A percentile compares a stretch with the other conserved stretches of the same genome.
Conservation (phyloP, 2,113 vertebrate genomes). For the Pseudorectes ferrugineus region DNA sequence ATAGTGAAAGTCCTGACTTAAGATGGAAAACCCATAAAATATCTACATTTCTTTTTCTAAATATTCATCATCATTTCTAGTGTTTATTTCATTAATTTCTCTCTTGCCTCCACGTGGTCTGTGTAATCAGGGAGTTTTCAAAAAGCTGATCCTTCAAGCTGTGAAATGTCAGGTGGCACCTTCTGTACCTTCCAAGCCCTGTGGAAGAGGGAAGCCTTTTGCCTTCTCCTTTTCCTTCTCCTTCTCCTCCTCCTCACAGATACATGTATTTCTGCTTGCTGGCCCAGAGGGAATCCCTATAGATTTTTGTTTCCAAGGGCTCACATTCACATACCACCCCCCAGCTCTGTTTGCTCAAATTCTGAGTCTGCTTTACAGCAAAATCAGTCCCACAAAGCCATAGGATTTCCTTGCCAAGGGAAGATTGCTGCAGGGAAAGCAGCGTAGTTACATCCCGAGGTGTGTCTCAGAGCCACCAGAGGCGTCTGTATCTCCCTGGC, state of each 20-base stretch:
- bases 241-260: not conserved
- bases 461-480: not conserved
- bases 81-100: not conserved
- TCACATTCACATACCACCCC: not conserved
- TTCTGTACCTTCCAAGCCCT: not conserved
- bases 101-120: not conserved
- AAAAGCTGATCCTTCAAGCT: not conserved
- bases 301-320: not conserved
- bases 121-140: not conserved
- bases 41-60: not conserved
- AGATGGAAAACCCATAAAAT: not conserved
- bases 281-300: not conserved
- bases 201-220: not conserved
- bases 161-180: not conserved
- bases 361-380: not conserved
- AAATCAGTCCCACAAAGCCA: not conserved
- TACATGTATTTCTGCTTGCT: not conserved
- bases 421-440: not conserved
- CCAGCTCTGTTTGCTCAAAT: not conserved
- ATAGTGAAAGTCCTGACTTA: not conserved
- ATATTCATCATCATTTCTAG: not conserved
- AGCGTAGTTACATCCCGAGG: fast-evolving
- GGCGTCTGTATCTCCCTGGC: not conserved
- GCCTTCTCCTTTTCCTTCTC: not conserved
- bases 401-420: not conserved